Conservation (phyloP, 2,113 vertebrate genomes). For the Chlamydotis undulata region DNA sequence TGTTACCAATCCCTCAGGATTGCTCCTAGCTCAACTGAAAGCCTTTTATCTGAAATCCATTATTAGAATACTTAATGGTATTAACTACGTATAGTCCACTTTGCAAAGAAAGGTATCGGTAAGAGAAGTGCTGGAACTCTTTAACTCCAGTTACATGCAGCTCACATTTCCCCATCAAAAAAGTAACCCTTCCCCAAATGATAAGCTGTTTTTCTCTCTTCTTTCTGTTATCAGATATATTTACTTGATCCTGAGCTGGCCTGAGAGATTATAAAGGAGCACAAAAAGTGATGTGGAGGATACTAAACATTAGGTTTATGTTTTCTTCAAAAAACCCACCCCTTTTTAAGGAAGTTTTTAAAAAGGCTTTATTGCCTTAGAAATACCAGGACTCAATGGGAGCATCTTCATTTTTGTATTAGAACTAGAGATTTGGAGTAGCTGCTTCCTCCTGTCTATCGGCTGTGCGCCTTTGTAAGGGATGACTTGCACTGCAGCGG, state of each 20-base stretch:
- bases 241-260: background rate
- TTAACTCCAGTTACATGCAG: background rate
- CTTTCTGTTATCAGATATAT: background rate
- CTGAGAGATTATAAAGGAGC: background rate
- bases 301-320: background rate
- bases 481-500: background rate
- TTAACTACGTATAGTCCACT: background rate
- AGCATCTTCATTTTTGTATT: background rate
- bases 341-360: background rate
- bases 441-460: background rate
- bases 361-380: background rate
- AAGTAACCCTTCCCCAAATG: background rate
- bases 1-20: background rate
- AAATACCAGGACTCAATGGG: background rate
- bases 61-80: background rate
- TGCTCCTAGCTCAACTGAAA: background rate
- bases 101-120: background rate
- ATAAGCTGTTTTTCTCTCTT: background rate
- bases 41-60: background rate
- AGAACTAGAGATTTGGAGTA: background rate
- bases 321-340: rapidly evolving
- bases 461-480: background rate
- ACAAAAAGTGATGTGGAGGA: background rate
- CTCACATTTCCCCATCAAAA: background rate
- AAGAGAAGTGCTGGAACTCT: background rate